Base-by-base conservation (phyloP, 2,113 vertebrate species). In the Callopanchax toddi region DNA sequence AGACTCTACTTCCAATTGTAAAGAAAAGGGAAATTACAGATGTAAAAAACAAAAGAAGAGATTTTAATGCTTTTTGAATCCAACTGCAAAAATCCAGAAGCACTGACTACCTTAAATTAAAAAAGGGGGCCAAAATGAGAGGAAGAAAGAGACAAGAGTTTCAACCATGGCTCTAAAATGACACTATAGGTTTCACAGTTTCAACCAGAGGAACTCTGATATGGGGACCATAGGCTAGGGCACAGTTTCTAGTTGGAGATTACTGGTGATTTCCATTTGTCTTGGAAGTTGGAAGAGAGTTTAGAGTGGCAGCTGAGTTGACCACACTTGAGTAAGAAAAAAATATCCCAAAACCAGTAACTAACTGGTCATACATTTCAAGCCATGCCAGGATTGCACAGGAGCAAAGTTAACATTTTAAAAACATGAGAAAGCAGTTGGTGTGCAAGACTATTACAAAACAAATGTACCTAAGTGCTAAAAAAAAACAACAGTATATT, bases 181-280 rank as follows among this genome's bases (percentile, higher is more conserved):
- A 50, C 0, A 3, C 52, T 5, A 21, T 49, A 42, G 63, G 34
- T 26, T 87, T 89, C 89, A 89, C 86, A 91, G 87, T 86, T 86
- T 79, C 70, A 77, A 70, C 34, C 76, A 83, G 78, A 81, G 54
- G 58, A 78, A 21, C 9, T 74, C 78, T 62, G 58, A 63, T 9
- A 15, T n/a, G 32, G 73, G 81, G 84, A 49, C 53, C 48, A 13
- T 78, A 81, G 73, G 74, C 59, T 69, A 26, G 82, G 75, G 79
- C 69, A 81, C 81, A 76, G 78, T 81, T 87, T 87, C 68, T 65
- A 83, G 78, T 58, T 79, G 68, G 69, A 57, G 57, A 59, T 70
- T 26, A 16, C 42, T 43, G 23, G 60, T 32, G 60, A 49, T 3
- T 32, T 63, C 37, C 48, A 52, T 63, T 63, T 52, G 48, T 32